Conservation (phyloP, 2,888 invertebrate species). For the Drosophila mimetica region DNA sequence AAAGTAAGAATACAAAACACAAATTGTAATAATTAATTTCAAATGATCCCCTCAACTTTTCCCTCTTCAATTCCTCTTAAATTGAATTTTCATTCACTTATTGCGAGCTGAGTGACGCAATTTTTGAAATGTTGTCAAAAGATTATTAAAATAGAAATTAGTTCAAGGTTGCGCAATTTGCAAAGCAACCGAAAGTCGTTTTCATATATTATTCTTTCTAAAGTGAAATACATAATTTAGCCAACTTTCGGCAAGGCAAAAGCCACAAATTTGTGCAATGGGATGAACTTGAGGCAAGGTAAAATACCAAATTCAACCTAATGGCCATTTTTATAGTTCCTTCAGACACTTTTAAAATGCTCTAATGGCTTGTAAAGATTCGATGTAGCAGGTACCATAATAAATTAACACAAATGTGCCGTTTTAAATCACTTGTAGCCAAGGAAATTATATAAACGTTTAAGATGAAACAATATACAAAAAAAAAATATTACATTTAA, state of each 20-base stretch:
- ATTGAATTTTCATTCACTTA: conserved; percentile 38
- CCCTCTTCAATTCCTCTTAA: conserved; percentile 3
- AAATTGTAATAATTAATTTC: conserved; percentile 28
- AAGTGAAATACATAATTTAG: conserved; percentile 17
- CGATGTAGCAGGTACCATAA: conserved; percentile 22
- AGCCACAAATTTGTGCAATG: conserved; percentile 14
- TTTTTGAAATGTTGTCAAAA: conserved; percentile 55
- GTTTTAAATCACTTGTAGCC: background rate
- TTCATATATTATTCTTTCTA: conserved; percentile 20
- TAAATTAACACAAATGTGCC: conserved; percentile 37
- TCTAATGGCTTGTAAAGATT: conserved; percentile 54
- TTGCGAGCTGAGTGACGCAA: conserved; percentile 59
- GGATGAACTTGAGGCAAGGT: conserved; percentile 46
- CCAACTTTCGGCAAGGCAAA: conserved; percentile 9
- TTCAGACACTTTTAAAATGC: conserved; percentile 43
- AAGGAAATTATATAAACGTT: background rate
- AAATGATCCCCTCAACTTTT: conserved; percentile 14
- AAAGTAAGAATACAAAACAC: conserved; percentile 34
- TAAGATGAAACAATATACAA: background rate
- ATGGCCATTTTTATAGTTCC: conserved; percentile 28
- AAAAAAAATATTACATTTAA: background rate
- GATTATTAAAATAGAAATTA: conserved; percentile 74
- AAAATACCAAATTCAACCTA: conserved; percentile 14
- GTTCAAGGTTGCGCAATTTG: conserved; percentile 75
- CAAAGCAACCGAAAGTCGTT: conserved; percentile 51